These are phyloP conservation scores for Hydrolagus affinis DNA, from an alignment of 2,113 vertebrate species.

Conservation along the genomic window DNA sequence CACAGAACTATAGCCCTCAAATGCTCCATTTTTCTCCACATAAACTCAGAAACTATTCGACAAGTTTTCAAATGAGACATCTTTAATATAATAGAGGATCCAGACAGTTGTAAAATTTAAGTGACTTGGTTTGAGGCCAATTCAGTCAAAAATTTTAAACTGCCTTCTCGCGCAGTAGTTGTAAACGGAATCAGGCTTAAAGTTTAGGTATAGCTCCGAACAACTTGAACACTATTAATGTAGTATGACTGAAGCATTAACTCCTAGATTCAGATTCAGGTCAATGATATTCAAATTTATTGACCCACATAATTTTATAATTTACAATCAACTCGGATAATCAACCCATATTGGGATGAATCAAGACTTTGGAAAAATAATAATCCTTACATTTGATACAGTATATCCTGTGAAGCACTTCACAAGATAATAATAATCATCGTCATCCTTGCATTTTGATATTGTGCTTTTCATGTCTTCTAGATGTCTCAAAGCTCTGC, in stretches of 20 bases:
- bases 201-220: neutral
- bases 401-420: too few relatives aligned
- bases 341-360: too few relatives aligned
- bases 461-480: too few relatives aligned
- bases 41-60: neutral
- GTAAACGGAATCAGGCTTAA: neutral
- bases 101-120: neutral
- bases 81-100: neutral
- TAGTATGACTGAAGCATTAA: neutral
- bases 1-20: neutral
- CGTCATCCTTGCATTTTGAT: too few relatives aligned
- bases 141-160: neutral
- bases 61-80: neutral
- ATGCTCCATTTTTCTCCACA: neutral
- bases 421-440: too few relatives aligned
- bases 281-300: neutral
- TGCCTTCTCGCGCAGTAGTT: neutral
- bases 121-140: neutral
- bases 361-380: too few relatives aligned
- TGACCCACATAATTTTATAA: neutral
- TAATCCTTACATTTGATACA: too few relatives aligned
- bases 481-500: too few relatives aligned
- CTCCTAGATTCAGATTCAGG: neutral
- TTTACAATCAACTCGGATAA: neutral
- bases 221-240: neutral